phyloP scores from a whole-genome alignment of 2,888 invertebrate genomes.

The Agriotes lineatus region DNA sequence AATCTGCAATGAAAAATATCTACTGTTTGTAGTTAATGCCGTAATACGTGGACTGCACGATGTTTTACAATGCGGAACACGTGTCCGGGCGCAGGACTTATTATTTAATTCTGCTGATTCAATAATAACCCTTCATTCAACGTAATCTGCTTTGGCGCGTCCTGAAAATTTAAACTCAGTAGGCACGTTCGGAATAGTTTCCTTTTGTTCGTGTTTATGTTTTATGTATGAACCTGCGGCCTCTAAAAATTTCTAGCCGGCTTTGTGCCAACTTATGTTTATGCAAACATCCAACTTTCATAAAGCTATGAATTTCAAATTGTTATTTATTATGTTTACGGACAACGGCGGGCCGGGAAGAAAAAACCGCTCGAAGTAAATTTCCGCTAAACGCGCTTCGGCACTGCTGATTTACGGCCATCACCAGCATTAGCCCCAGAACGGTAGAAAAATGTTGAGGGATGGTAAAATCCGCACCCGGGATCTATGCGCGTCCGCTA shows the following conservation, averaged over 20 bases:
- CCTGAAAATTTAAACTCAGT: slow-evolving; percentile 5
- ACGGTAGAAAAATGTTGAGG: slow-evolving; percentile 22
- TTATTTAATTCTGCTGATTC: slow-evolving; percentile 55
- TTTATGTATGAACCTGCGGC: neutral
- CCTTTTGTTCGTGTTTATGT: neutral
- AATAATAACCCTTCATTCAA: slow-evolving; percentile 51
- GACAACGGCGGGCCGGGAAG: neutral
- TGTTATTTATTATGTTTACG: too few species aligned
- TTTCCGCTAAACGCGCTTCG: neutral
- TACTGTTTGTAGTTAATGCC: slow-evolving; percentile 3
- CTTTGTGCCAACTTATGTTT: neutral
- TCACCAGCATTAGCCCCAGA: slow-evolving; percentile 12
- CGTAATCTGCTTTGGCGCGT: slow-evolving; percentile 22
- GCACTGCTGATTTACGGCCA: slow-evolving; percentile 19
- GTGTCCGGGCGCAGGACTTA: slow-evolving; percentile 48
- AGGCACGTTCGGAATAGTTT: neutral
- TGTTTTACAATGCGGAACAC: slow-evolving; percentile 43
- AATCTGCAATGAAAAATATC: slow-evolving; percentile 2
- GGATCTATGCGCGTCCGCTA: slow-evolving; percentile 18
- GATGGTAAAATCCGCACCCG: slow-evolving; percentile 12
- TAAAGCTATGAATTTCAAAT: neutral
- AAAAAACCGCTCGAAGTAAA: neutral
- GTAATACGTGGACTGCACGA: neutral
- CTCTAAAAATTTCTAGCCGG: neutral
- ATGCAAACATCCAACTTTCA: neutral